Base-by-base conservation (phyloP, 2,888 invertebrate species). In the Podabrus alpinus region DNA sequence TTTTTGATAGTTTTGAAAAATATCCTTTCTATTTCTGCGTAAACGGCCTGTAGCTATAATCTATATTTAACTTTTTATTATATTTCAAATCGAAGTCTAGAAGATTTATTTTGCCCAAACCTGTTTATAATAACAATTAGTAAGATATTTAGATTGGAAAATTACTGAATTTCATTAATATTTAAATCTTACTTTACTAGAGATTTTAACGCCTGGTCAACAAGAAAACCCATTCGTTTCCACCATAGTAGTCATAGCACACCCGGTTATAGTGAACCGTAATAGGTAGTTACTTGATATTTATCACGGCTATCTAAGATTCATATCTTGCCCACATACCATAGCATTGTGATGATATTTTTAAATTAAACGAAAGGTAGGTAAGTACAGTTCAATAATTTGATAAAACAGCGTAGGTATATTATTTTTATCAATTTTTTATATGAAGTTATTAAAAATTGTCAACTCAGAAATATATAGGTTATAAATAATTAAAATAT, bases 281-380 rank as follows among this genome's bases (percentile, higher is more conserved):
- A 80, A 79, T 80, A 77, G 79, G 79, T 80, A 77, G 79, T 78
- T 79, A 78, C 78, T 80, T 79, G 79, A 80, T 78, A 79, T 80
- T 81, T 81, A 81, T 81, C 81, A 77, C 79, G 68, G 60, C 73
- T 76, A 80, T 80, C 80, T 78, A 77, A 72, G 80, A 81, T 81
- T 78, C 73, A 73, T 81, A 81, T 81, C 80, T 76, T 79, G 79
- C 78, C 80, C 79, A 79, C 81, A 81, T 80, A 76, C 79, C 79
- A 76, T 76, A 74, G 79, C 79, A 81, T 81, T 81, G 81, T 81
- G 60, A 64, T 64, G 62, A 64, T 19, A 19, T 64, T 64, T 64
- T 64, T 64, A 64, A 19, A 64, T 21, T 64, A 45, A 45, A 45
- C 45, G 0, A 45, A 45, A 45, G 45, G 45, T 45, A 45, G 45